A percentile compares a stretch with the other conserved stretches of the same genome.
Conservation (phyloP, 2,888 invertebrate species). For the Acanthacorydalis orientalis region DNA sequence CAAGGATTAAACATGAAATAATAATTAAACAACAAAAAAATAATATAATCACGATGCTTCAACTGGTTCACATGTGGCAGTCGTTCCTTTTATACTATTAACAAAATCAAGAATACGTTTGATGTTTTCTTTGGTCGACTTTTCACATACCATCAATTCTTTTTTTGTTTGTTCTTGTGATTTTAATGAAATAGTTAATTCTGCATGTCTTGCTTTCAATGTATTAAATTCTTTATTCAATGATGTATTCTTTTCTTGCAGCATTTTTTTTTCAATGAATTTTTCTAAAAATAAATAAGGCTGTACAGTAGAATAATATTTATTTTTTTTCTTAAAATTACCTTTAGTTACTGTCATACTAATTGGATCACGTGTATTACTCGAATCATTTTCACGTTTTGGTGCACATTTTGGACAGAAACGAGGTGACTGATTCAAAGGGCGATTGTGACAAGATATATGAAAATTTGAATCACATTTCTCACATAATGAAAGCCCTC, state of each 20-base stretch:
- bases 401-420: conserved; percentile 31
- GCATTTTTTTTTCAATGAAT: conserved; percentile 21
- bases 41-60: conserved; percentile 1
- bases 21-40: not conserved
- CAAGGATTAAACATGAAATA: no score
- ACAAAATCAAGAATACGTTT: conserved; percentile 23
- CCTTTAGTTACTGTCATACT: conserved; percentile 4
- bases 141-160: conserved; percentile 18
- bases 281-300: conserved; percentile 22
- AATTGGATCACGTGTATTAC: not conserved
- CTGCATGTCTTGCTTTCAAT: conserved; percentile 26
- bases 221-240: conserved; percentile 23
- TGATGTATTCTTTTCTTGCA: conserved; percentile 22
- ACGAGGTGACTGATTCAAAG: conserved; percentile 26
- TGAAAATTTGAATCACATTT: conserved; percentile 32
- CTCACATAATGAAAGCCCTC: conserved; percentile 29
- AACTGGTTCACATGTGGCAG: conserved; percentile 5
- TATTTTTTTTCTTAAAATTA: not conserved
- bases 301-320: not conserved
- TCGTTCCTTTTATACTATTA: conserved; percentile 14
- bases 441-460: conserved; percentile 31
- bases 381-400: conserved; percentile 7
- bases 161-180: conserved; percentile 22
- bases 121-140: conserved; percentile 23
- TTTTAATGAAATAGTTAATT: conserved; percentile 23